A percentile compares a stretch with the other conserved stretches of the same genome.
Conservation (phyloP, 2,888 invertebrate genomes). For the Acronicta aceris region DNA sequence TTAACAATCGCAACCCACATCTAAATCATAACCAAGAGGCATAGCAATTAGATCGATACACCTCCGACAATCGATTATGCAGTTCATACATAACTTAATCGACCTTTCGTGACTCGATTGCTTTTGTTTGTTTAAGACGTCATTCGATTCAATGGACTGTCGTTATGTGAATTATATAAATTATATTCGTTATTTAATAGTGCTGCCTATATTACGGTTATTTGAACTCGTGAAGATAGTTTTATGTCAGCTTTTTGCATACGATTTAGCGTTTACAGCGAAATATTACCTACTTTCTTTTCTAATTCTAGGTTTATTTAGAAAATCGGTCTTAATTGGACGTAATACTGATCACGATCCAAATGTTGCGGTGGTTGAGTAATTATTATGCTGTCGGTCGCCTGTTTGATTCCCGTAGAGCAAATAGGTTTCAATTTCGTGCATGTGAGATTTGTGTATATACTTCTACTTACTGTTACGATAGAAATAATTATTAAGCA, state of each 20-base stretch:
- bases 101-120: slow-evolving; percentile 65
- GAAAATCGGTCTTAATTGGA: too few relatives aligned
- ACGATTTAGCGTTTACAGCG: slow-evolving; percentile 19
- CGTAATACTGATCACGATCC: too few relatives aligned
- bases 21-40: slow-evolving; percentile 51
- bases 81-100: slow-evolving; percentile 63
- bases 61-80: slow-evolving; percentile 58
- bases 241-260: slow-evolving; percentile 26
- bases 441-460: too few relatives aligned
- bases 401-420: background rate
- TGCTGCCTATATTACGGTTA: slow-evolving; percentile 27
- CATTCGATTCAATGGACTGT: slow-evolving; percentile 47
- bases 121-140: slow-evolving; percentile 42
- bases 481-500: too few relatives aligned
- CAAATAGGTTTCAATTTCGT: background rate
- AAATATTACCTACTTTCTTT: background rate
- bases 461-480: too few relatives aligned
- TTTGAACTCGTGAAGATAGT: slow-evolving; percentile 25
- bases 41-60: slow-evolving; percentile 50
- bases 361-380: too few relatives aligned
- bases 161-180: slow-evolving; percentile 39
- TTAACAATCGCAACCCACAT: slow-evolving; percentile 56
- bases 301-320: background rate
- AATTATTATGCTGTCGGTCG: background rate
- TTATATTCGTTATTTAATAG: slow-evolving; percentile 35